These are phyloP conservation scores for Ichneumoninae sp. DNA, from an alignment of 2,888 invertebrate species.

Conservation along the genomic window DNA sequence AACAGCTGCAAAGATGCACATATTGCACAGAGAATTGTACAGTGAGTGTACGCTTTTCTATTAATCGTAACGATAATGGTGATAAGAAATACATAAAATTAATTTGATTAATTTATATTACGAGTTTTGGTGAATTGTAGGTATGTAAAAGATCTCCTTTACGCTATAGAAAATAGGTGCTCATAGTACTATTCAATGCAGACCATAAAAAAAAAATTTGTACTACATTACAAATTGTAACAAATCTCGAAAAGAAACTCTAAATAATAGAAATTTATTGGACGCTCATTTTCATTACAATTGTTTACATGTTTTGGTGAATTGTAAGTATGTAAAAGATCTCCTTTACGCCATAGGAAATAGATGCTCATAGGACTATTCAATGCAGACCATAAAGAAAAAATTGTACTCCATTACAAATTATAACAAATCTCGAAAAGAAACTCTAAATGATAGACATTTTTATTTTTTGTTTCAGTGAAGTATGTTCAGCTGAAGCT, in stretches of 20 bases:
- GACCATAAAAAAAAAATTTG: neutral
- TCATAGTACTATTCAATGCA: no score
- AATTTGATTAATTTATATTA: no score
- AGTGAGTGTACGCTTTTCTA: conserved; percentile 85
- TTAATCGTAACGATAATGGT: neutral
- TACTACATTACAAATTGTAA: neutral
- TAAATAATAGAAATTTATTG: neutral
- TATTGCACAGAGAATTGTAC: conserved; percentile 87
- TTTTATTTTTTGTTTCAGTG: conserved; percentile 80
- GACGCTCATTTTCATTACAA: no score
- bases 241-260: neutral
- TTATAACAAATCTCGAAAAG: neutral
- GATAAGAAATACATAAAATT: no score
- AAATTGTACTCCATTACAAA: neutral
- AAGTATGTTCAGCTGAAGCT: conserved; percentile 85
- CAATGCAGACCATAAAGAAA: neutral
- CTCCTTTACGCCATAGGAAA: no score
- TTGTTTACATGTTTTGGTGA: no score
- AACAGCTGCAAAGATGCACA: conserved; percentile 89
- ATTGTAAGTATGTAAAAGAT: no score
- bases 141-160: no score
- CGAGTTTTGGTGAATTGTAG: no score
- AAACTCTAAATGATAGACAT: conserved; percentile 4
- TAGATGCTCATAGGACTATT: no score
- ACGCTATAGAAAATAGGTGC: no score